Percentiles rank a stretch among this genome's conserved stretches.
Evolutionary conservation across 2,888 invertebrate species (phyloP).

Genomic region (Hypselothyrea guttata): DNA sequence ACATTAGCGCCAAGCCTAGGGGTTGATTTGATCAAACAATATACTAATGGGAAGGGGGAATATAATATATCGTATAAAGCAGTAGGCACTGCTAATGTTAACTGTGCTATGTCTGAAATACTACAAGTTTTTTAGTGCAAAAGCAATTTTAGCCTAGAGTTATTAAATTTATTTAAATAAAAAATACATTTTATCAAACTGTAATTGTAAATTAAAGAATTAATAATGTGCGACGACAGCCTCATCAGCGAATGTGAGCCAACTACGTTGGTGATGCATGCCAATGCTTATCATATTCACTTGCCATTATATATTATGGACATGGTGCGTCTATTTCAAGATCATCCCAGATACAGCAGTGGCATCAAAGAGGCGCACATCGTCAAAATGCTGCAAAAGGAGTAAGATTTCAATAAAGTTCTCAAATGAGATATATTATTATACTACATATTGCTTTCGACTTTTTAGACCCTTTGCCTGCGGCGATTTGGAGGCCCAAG

Average conservation of each 20-base stretch:
- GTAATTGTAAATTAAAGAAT: not conserved
- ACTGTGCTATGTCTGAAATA: not conserved
- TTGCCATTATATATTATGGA: constrained; percentile 80
- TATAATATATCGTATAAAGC: constrained; percentile 8
- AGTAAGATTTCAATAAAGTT: constrained; percentile 70
- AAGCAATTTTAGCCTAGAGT: not conserved
- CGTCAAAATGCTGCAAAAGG: constrained; percentile 73
- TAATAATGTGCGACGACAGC: constrained; percentile 50
- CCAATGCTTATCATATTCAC: constrained; percentile 77
- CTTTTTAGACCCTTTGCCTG: constrained; percentile 71
- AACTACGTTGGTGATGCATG: constrained; percentile 62
- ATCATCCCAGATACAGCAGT: constrained; percentile 76
- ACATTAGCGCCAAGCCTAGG: constrained; percentile 58
- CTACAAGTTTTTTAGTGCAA: not conserved
- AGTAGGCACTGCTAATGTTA: constrained; percentile 26
- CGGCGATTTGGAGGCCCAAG: constrained; percentile 79
- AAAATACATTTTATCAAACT: too few relatives aligned
- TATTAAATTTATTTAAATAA: not conserved
- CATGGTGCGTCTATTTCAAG: constrained; percentile 79
- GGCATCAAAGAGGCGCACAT: constrained; percentile 77
- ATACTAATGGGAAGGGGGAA: too few relatives aligned
- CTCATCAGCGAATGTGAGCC: constrained; percentile 71
- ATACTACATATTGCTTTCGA: too few relatives aligned
- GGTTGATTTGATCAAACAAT: constrained; percentile 7
- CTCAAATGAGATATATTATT: too few relatives aligned